Percentiles rank a stretch among this genome's conserved stretches.
phyloP scores from a whole-genome alignment of 2,113 vertebrate species.

The Colinus virginianus region DNA sequence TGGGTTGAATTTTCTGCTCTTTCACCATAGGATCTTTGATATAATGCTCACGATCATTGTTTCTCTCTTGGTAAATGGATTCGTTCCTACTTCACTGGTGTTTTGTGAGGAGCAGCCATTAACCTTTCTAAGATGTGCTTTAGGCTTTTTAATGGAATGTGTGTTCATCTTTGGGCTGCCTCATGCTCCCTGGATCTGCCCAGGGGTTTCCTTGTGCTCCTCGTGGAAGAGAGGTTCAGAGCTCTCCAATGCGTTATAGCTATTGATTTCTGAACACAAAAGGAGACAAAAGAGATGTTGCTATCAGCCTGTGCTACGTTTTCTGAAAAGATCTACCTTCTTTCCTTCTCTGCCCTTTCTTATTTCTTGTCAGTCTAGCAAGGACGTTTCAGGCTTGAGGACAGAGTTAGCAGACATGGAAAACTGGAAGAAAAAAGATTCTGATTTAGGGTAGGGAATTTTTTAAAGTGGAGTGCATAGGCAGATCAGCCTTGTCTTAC shows the following conservation, averaged over 20 bases:
- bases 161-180: background rate
- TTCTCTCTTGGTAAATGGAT: background rate
- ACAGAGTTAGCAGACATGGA: background rate
- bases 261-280: background rate
- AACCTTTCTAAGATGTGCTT: background rate
- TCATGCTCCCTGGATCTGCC: background rate
- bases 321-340: background rate
- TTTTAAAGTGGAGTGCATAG: background rate
- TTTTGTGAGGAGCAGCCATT: background rate
- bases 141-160: background rate
- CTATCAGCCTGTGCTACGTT: background rate
- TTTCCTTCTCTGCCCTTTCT: background rate
- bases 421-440: background rate
- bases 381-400: background rate
- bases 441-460: background rate
- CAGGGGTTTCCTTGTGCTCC: background rate
- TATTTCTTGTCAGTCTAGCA: background rate
- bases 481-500: background rate
- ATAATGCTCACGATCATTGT: background rate
- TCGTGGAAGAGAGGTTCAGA: background rate
- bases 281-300: background rate
- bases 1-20: background rate
- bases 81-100: background rate
- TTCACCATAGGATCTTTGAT: background rate
- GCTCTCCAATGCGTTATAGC: rapidly evolving